These are phyloP conservation scores for Bettongia penicillata DNA, from an alignment of 2,113 vertebrate genomes.

Conservation along the genomic window DNA sequence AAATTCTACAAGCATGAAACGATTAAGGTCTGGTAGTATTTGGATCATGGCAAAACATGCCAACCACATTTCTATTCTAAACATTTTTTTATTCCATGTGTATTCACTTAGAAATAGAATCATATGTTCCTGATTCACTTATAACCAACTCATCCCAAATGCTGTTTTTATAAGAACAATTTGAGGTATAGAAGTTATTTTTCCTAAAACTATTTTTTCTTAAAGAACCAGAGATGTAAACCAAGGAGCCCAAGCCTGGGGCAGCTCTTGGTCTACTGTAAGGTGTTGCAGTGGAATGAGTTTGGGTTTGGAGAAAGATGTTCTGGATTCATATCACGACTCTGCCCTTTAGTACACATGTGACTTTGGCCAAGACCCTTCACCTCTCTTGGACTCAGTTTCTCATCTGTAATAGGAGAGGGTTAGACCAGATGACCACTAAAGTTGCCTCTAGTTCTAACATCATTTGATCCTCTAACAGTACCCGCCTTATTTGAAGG, in stretches of 20 bases:
- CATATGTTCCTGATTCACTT: neutral
- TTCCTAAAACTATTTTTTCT: neutral
- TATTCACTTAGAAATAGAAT: conserved; percentile 14
- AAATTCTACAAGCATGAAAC: conserved; percentile 13
- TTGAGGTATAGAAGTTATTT: neutral
- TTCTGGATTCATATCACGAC: neutral
- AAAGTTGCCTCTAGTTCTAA: neutral
- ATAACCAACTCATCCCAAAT: neutral
- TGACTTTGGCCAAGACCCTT: neutral
- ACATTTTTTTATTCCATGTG: neutral
- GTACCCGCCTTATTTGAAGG: neutral
- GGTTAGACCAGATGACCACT: neutral
- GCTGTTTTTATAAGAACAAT: neutral
- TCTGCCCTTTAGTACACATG: neutral
- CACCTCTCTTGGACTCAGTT: neutral
- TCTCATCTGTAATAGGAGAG: neutral
- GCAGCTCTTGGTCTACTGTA: neutral
- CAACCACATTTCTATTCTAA: neutral
- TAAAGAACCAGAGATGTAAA: neutral
- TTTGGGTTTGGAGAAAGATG: neutral
- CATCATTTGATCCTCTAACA: neutral
- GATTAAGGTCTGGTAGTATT: neutral
- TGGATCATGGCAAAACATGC: conserved; percentile 15
- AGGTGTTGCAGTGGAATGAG: neutral
- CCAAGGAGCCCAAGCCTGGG: neutral